phyloP scores from a whole-genome alignment of 2,113 vertebrate genomes.

The Notarius lentiginosus region DNA sequence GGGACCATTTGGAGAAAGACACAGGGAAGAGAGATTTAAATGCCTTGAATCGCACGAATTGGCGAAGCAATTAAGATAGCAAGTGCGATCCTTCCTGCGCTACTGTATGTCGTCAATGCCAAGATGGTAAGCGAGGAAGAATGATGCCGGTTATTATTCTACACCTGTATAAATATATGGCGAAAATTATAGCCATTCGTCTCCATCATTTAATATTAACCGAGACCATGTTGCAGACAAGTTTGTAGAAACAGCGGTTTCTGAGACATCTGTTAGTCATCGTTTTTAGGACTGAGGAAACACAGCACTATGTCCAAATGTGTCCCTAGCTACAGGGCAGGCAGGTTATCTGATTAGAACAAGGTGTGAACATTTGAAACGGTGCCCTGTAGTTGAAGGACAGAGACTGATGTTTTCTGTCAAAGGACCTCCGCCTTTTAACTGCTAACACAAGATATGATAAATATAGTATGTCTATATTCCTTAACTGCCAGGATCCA shows the following conservation, averaged over 20 bases:
- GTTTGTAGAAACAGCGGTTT: not conserved
- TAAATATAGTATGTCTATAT: not conserved
- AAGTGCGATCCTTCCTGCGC: not conserved
- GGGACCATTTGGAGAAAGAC: not conserved
- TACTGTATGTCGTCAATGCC: slow-evolving; percentile 4
- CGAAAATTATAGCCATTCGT: not conserved
- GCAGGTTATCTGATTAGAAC: slow-evolving; percentile 32
- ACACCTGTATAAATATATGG: not conserved
- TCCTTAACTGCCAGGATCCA: not conserved
- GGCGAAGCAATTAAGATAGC: not conserved
- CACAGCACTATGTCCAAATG: not conserved
- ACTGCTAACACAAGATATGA: slow-evolving; percentile 7
- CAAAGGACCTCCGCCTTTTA: not conserved
- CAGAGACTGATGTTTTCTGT: not conserved
- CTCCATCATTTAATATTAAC: not conserved
- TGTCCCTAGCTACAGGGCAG: not conserved
- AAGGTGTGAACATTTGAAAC: slow-evolving; percentile 14
- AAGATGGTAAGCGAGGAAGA: not conserved
- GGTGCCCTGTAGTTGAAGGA: slow-evolving; percentile 1
- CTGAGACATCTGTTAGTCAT: slow-evolving; percentile 17
- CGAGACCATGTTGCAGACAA: not conserved
- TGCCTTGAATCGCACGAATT: not conserved
- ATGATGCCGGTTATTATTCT: not conserved
- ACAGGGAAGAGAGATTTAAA: not conserved
- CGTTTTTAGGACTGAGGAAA: not conserved